Evolutionary conservation across 2,888 invertebrate species (phyloP), one percentile per base, ranked within the genome.

Genomic region (Heliconius sara): DNA sequence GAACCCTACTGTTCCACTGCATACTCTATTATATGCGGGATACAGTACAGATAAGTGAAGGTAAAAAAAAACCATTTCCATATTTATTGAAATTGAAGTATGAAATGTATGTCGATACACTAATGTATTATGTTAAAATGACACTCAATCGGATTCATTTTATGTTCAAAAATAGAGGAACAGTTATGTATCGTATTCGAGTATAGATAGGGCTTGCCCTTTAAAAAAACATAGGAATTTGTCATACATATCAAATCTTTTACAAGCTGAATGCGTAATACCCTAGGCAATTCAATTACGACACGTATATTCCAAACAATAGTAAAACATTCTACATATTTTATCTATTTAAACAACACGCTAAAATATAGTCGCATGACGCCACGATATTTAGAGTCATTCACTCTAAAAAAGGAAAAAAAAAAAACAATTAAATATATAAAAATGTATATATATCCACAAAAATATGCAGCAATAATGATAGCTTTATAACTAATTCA

Each of bases 201-300:
- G 19, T 25, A 25, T 43, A 70, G 30, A 30, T 27, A 27, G 25
- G 43, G 43, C 43, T 43, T 43, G 12, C 68, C n/a, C 6, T 74
- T 25, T 67, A 73, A 68, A 74, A 25, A 39, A 52, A 78, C 78
- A 67, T 80, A 82, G 79, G 82, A 83, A 85, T 83, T 84, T 84
- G 78, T 82, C 77, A 83, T 82, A 84, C 83, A 83, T 81, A 82
- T 82, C 71, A 73, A 80, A 80, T 78, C 78, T 79, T 82, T 83
- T 83, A 82, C 83, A 83, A 83, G 84, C 82, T 84, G 81, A 80
- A 77, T 80, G 81, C 81, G 81, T 83, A 83, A 80, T 80, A 83
- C 82, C 83, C 73, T 83, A 86, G 85, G 90, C 89, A 80, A 87
- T 90, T 88, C 86, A 88, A 90, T 89, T 90, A 89, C 87, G 86